Percentiles rank a stretch among this genome's conserved stretches.
phyloP scores from a whole-genome alignment of 1,140 invertebrate genomes.

The Procambarus clarkii region DNA sequence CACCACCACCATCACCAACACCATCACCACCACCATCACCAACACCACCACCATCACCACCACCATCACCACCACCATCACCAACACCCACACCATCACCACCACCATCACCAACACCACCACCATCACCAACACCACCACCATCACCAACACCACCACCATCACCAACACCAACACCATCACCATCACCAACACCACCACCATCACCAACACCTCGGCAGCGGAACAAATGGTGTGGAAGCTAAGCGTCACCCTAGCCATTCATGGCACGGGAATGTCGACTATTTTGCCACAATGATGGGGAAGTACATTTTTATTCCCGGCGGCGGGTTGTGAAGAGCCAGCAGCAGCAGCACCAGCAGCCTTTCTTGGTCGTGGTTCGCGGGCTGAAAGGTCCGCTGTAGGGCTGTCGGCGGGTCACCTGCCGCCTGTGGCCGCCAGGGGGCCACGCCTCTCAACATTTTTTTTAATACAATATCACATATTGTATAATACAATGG shows the following conservation, averaged over 20 bases:
- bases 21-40: not conserved
- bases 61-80: not conserved
- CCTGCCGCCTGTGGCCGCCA: too few species aligned
- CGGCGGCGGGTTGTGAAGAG: constrained; percentile 7
- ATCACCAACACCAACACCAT: not conserved
- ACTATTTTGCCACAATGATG: constrained; percentile 49
- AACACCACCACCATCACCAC: not conserved
- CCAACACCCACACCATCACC: too few species aligned
- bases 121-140: not conserved
- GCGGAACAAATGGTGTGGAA: constrained; percentile 32
- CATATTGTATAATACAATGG: too few species aligned
- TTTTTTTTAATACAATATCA: too few species aligned
- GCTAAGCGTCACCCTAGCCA: constrained; percentile 1
- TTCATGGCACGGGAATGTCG: constrained; percentile 36
- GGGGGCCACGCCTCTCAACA: too few species aligned
- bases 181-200: not conserved
- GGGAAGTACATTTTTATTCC: constrained; percentile 17
- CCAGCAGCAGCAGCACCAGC: not conserved
- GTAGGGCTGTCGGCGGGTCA: not conserved
- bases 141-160: not conserved
- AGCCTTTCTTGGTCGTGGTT: constrained; percentile 8
- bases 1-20: not conserved
- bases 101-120: not conserved
- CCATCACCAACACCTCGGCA: not conserved
- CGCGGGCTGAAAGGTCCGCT: constrained; percentile 19